phyloP scores from a whole-genome alignment of 2,797 vertebrate genomes.

The Odontamblyopus rebecca region DNA sequence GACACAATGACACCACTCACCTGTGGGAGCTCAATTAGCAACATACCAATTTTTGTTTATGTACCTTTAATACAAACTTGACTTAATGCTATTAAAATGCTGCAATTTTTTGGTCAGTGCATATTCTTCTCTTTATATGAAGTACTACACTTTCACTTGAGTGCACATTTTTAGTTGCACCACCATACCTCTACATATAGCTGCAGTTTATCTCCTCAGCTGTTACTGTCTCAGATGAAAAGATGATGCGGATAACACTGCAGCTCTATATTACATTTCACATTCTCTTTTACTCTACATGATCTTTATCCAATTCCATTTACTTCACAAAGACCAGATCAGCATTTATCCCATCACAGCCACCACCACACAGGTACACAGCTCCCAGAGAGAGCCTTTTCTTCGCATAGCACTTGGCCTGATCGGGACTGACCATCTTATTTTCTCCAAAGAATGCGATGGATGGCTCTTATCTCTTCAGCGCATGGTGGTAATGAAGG shows the following conservation, averaged over 20 bases:
- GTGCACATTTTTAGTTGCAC: not conserved
- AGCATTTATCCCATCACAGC: conserved; percentile 19
- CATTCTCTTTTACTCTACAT: conserved; percentile 34
- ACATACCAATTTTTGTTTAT: too few relatives aligned
- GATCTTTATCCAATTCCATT: conserved; percentile 18
- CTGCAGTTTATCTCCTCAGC: not conserved
- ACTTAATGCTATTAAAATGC: not conserved
- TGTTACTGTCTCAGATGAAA: conserved; percentile 19
- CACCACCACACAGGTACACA: conserved; percentile 9
- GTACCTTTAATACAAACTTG: not conserved
- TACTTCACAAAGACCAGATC: conserved; percentile 13
- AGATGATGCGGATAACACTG: conserved; percentile 27
- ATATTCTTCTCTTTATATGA: not conserved
- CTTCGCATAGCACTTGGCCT: conserved; percentile 6
- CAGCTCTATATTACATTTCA: conserved; percentile 25
- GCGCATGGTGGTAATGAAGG: conserved; percentile 24
- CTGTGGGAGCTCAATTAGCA: too few relatives aligned
- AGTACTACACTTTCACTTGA: not conserved
- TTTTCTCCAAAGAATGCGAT: conserved; percentile 30
- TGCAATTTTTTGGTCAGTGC: not conserved
- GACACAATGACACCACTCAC: too few relatives aligned
- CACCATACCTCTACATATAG: not conserved
- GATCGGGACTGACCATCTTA: conserved; percentile 38
- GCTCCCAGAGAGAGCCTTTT: not conserved
- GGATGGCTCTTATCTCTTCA: conserved; percentile 31